Percentiles rank a stretch among this genome's conserved stretches.
phyloP scores from a whole-genome alignment of 2,888 invertebrate species.

The Notocelia uddmanniana region DNA sequence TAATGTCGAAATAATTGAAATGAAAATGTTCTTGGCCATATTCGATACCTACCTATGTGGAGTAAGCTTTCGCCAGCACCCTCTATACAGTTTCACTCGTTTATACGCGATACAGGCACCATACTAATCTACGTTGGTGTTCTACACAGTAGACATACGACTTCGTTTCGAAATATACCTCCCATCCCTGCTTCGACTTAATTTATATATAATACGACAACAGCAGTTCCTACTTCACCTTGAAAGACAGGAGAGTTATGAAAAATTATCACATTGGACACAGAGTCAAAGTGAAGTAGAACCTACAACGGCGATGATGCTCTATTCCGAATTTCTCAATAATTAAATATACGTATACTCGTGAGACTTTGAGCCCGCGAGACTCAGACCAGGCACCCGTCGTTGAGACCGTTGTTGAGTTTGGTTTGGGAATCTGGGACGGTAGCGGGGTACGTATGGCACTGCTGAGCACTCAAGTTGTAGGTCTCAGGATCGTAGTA shows the following conservation, averaged over 20 bases:
- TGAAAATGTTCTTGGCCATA: slow-evolving; percentile 36
- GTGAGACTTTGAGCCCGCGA: slow-evolving; percentile 76
- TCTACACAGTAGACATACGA: slow-evolving; percentile 85
- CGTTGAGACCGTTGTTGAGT: slow-evolving; percentile 85
- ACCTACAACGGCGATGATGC: slow-evolving; percentile 71
- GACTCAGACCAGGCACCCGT: slow-evolving; percentile 87
- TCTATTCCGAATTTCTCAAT: slow-evolving; percentile 77
- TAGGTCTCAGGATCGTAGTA: slow-evolving; percentile 85
- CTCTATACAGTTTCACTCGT: slow-evolving; percentile 47
- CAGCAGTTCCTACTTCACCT: slow-evolving; percentile 37
- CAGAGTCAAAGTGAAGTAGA: slow-evolving; percentile 54
- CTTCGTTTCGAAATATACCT: slow-evolving; percentile 84
- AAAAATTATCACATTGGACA: slow-evolving; percentile 47
- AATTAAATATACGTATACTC: slow-evolving; percentile 80
- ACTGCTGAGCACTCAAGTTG: slow-evolving; percentile 79
- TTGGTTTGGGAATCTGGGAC: slow-evolving; percentile 77
- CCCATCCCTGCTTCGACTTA: slow-evolving; percentile 60
- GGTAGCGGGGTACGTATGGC: slow-evolving; percentile 83
- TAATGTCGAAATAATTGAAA: slow-evolving; percentile 48
- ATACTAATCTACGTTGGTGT: slow-evolving; percentile 77
- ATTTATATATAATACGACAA: slow-evolving; percentile 44
- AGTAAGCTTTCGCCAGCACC: slow-evolving; percentile 37
- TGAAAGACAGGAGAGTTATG: slow-evolving; percentile 9
- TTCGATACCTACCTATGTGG: slow-evolving; percentile 40
- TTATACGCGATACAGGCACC: slow-evolving; percentile 68